Conservation (phyloP, 2,888 invertebrate genomes). For the Abscondita cerata region DNA sequence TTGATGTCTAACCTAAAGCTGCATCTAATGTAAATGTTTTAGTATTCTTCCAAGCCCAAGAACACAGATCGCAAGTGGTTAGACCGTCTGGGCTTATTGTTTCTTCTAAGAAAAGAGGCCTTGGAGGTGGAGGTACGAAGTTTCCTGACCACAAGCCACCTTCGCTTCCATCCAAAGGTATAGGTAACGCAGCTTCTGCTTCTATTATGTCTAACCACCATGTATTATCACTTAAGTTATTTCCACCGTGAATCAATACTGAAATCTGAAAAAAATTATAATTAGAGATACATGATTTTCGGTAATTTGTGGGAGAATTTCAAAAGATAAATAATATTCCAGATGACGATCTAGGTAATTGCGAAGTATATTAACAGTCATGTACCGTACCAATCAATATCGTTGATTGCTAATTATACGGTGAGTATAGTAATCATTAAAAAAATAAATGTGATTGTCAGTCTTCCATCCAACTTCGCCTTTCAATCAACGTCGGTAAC, state of each 20-base stretch:
- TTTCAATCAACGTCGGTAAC: too few relatives aligned
- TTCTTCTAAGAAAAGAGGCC: conserved; percentile 71
- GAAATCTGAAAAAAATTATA: conserved; percentile 18
- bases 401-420: too few relatives aligned
- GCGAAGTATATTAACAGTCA: too few relatives aligned
- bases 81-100: conserved; percentile 70
- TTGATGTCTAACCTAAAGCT: conserved; percentile 62
- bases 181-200: conserved; percentile 41
- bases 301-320: too few relatives aligned
- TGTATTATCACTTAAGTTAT: conserved; percentile 40
- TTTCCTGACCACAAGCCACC: conserved; percentile 57
- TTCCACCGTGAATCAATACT: conserved; percentile 23
- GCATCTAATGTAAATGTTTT: conserved; percentile 62
- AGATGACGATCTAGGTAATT: too few relatives aligned
- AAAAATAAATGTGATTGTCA: too few relatives aligned
- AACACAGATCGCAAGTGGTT: conserved; percentile 76
- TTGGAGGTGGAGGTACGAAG: conserved; percentile 73
- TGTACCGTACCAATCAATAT: too few relatives aligned
- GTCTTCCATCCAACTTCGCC: too few relatives aligned
- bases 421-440: too few relatives aligned
- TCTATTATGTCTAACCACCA: conserved; percentile 43
- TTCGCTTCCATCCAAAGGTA: conserved; percentile 52
- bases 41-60: conserved; percentile 71
- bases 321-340: too few relatives aligned
- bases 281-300: too few relatives aligned